Evolutionary conservation across 2,888 invertebrate species (phyloP), one percentile per base, ranked within the genome.

Genomic region (Eugnorisma glareosa): DNA sequence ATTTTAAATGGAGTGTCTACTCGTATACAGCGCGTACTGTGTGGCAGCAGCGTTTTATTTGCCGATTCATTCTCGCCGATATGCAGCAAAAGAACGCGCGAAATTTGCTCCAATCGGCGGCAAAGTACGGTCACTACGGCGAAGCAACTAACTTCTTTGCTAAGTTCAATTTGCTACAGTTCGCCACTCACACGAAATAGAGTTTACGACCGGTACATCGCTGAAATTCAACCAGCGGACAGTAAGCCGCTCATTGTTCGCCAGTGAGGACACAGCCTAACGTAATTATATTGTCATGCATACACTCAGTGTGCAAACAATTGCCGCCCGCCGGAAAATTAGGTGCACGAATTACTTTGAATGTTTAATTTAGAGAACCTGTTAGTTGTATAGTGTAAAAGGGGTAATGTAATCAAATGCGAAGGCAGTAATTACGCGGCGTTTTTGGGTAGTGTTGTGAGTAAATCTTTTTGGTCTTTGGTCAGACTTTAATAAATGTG

Each of bases 291-390:
- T 81, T 78, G 89, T 84, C 77, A 54, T 79, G 81, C 84, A 82
- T 78, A 77, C 77, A 80, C 76, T 76, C 75, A 74, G 79, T 79
- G 71, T 66, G 73, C 86, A 87, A 89, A 89, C 89, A 88, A 85
- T 86, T 74, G 86, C 67, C 75, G 72, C 48, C 72, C 70, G 82
- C 61, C 73, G 75, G 81, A 80, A 83, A 88, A 89, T 89, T 89
- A 88, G 85, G 81, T 86, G 81, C 75, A 73, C 86, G 83, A 87
- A 86, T 88, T 89, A 88, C 87, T 83, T 89, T 81, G 83, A 83
- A 82, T 80, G 86, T 83, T 85, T 86, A 83, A 87, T 87, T 88
- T 79, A 64, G 80, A 37, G 70, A 66, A 71, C 66, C 54, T 59
- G 74, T 70, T 84, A 75, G 75, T 67, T 84, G 59, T 78, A 63